Percentiles rank a stretch among this genome's conserved stretches.
Conservation (phyloP, 1,140 invertebrate species). For the Drosophila varians region DNA sequence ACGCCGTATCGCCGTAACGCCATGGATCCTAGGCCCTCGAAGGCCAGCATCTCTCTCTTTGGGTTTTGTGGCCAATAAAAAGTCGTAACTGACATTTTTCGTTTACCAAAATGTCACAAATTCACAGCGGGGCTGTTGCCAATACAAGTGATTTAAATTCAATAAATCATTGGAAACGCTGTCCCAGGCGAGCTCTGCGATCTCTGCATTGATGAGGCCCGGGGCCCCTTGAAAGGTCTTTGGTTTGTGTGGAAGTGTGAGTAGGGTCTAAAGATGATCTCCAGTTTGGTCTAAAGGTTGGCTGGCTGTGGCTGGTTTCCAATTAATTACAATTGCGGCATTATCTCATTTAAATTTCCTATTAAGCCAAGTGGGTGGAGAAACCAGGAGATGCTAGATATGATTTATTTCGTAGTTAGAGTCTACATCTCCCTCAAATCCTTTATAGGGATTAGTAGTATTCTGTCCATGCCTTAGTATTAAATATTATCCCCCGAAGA, state of each 20-base stretch:
- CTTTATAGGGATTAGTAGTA: no score
- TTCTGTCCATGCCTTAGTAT: not conserved
- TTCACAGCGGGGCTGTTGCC: constrained; percentile 83
- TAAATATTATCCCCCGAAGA: no score
- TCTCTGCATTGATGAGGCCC: constrained; percentile 56
- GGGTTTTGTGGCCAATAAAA: constrained; percentile 74
- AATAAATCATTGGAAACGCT: constrained; percentile 82
- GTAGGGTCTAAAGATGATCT: constrained; percentile 27
- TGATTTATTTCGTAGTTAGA: constrained; percentile 2
- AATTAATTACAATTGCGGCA: constrained; percentile 77
- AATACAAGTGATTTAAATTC: constrained; percentile 84
- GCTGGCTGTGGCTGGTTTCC: constrained; percentile 38
- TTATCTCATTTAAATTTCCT: constrained; percentile 75
- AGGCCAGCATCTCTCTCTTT: constrained; percentile 1
- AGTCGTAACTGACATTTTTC: constrained; percentile 83
- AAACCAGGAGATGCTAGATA: not conserved
- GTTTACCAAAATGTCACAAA: constrained; percentile 84
- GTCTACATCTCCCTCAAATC: not conserved
- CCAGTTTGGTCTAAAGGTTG: constrained; percentile 41
- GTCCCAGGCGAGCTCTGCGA: constrained; percentile 24
- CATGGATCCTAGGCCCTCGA: constrained; percentile 51
- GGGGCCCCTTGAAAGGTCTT: constrained; percentile 4
- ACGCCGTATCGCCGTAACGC: constrained; percentile 55
- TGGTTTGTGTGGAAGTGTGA: constrained; percentile 7
- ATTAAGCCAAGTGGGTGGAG: constrained; percentile 39